Base-by-base conservation (phyloP, 2,797 vertebrate species). In the Ctenopoma multispine region DNA sequence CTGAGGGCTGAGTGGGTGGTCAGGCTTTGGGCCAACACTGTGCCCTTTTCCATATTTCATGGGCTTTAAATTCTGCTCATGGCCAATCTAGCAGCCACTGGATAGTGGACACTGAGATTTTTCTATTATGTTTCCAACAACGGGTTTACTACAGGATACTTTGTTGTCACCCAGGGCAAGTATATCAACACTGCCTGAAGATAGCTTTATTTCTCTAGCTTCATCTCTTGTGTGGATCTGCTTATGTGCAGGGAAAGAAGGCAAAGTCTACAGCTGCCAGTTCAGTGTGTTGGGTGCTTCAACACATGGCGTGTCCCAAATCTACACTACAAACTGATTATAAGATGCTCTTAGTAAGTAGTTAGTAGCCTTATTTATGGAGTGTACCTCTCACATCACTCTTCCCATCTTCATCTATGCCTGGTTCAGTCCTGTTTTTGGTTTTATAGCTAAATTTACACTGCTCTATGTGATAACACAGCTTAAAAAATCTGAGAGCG, bases 41-140 rank as follows among this genome's bases (percentile, higher is more conserved):
- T 87, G 84, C 78, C 80, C 80, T 80, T 85, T 86, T 91, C 69
- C 74, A 91, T 91, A 80, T 90, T 91, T 92, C 80, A 92, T 86
- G 57, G 71, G 67, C 72, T 87, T 90, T 86, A 89, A 84, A 89
- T 88, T 85, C 78, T 74, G 65, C 75, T 82, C 75, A 74, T 69
- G 71, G 72, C 58, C 44, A 63, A 71, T 75, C 72, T 54, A 74
- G 49, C 61, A 71, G 72, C 72, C 71, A 74, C 54, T 78, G 81
- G 69, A 74, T 66, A 10, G 18, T 29, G 57, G 54, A n/a, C 64
- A 65, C 41, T 23, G 57, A 60, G 65, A 61, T 59, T 66, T 72
- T 72, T 73, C 65, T 69, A 58, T 82, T 72, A 72, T 50, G 58
- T 63, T 51, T 63, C 40, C 57, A 61, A 67, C 60, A 81, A 77